Evolutionary conservation across 2,888 invertebrate species (phyloP), one percentile per base, ranked within the genome.

Genomic region (Tetramorium bicarinatum): DNA sequence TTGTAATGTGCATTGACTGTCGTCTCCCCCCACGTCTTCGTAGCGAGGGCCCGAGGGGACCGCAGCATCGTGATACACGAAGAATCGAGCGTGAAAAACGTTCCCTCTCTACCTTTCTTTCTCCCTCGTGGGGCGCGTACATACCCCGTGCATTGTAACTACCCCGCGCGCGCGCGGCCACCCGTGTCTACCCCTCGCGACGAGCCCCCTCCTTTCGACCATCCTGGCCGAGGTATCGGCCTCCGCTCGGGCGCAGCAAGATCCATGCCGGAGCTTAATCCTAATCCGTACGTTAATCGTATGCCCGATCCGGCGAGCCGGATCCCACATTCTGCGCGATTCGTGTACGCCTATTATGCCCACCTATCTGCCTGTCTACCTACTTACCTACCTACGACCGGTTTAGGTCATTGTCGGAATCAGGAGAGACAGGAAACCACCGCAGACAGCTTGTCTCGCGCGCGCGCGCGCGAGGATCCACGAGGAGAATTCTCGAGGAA

Each of bases 281-380:
- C 94, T 94, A 94, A 94, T 94, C 94, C 94, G 92, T 90, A 92
- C 94, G 94, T 93, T 94, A 94, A 94, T 94, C 94, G 94, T 88
- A 91, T 72, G 87, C 89, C 88, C 89, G 90, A 93, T 92, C 91
- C 92, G 80, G 54, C 89, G 84, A 89, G 89, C 91, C 87, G 87
- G 90, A 87, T 88, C 88, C 84, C 87, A 69, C 83, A 79, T 85
- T 69, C 76, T 86, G 64, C 49, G 61, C 76, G 76, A 79, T 79
- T 69, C 59, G 29, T 56, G 41, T 21, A 34, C 47, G 59, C 34
- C 71, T 21, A 56, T 72, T 75, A 85, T 75, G 21, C 47, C 74
- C 62, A 29, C 49, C 62, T 34, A 85, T 52, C 81, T 9, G 64
- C 64, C 66, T 15, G 38, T 66, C 82, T 29, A 4, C 18, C 8